Conservation (phyloP, 2,113 vertebrate species). For the Apodemus sylvaticus region DNA sequence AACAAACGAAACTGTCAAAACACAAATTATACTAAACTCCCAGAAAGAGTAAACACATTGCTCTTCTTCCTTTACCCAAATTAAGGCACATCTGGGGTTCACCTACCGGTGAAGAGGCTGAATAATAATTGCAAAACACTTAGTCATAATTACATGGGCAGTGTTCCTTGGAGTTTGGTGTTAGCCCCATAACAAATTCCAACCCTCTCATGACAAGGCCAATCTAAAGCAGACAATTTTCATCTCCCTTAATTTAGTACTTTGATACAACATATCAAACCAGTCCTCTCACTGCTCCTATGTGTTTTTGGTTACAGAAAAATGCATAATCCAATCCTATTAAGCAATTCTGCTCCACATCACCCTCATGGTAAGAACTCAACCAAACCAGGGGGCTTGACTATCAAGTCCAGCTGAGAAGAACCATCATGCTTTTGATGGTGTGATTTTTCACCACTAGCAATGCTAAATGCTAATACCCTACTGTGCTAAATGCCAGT, state of each 20-base stretch:
- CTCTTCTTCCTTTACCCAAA: conserved; percentile 61
- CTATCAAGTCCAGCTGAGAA: not conserved
- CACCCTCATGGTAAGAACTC: conserved; percentile 46
- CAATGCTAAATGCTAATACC: not conserved
- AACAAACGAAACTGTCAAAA: conserved; percentile 67
- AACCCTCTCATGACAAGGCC: conserved; percentile 74
- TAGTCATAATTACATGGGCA: conserved; percentile 62
- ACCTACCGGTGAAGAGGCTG: conserved; percentile 63
- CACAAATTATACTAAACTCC: conserved; percentile 64
- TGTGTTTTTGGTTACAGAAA: conserved; percentile 57
- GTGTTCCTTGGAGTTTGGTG: conserved; percentile 66
- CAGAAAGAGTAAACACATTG: conserved; percentile 73
- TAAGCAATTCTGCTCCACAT: conserved; percentile 1
- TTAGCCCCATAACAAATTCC: conserved; percentile 74
- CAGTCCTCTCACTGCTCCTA: conserved; percentile 57
- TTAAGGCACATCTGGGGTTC: conserved; percentile 1
- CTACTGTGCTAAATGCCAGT: not conserved
- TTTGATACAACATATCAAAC: conserved; percentile 75
- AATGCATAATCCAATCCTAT: conserved; percentile 33
- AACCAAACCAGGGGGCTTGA: conserved; percentile 29
- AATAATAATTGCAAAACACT: conserved; percentile 50
- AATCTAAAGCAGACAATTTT: conserved; percentile 77
- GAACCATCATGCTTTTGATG: not conserved
- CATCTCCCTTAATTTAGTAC: conserved; percentile 68
- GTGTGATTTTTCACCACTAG: not conserved